These are phyloP conservation scores for Xestobium rufovillosum DNA, from an alignment of 2,888 invertebrate genomes.

Conservation along the genomic window DNA sequence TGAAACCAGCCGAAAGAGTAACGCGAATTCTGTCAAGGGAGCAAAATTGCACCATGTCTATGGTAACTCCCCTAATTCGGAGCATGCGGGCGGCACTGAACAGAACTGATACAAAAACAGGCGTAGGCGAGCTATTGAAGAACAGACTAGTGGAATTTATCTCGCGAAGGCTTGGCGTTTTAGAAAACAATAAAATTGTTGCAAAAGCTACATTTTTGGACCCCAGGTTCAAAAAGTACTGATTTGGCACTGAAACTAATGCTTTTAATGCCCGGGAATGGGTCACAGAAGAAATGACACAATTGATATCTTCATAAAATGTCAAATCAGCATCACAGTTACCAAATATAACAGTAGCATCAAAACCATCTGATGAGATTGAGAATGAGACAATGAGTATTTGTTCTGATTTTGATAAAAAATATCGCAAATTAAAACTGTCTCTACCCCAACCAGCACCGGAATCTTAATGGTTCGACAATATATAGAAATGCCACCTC, in stretches of 20 bases:
- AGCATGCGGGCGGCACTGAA: conserved; percentile 14
- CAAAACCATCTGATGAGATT: too few relatives aligned
- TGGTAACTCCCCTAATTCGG: conserved; percentile 15
- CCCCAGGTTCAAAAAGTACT: conserved; percentile 23
- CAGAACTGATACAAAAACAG: conserved; percentile 9
- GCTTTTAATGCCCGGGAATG: conserved; percentile 19
- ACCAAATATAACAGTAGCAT: too few relatives aligned
- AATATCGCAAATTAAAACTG: too few relatives aligned
- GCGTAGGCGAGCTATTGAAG: conserved; percentile 11
- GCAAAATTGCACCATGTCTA: conserved; percentile 17
- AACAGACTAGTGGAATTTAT: conserved; percentile 10
- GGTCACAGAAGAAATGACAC: conserved; percentile 18
- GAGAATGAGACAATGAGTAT: too few relatives aligned
- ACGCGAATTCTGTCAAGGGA: conserved; percentile 15
- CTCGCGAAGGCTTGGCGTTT: conserved; percentile 9
- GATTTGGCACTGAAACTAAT: conserved; percentile 19
- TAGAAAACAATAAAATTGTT: conserved; percentile 16
- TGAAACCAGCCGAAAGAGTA: conserved; percentile 15
- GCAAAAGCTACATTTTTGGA: conserved; percentile 24
- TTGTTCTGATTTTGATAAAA: too few relatives aligned
- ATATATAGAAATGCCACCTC: too few relatives aligned
- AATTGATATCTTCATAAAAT: too few relatives aligned
- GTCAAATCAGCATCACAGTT: too few relatives aligned
- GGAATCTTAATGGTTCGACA: too few relatives aligned
- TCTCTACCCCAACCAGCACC: too few relatives aligned